Percentiles rank a stretch among this genome's conserved stretches.
These are phyloP conservation scores for Ormia ochracea DNA, from an alignment of 2,888 invertebrate species.

Conservation along the genomic window DNA sequence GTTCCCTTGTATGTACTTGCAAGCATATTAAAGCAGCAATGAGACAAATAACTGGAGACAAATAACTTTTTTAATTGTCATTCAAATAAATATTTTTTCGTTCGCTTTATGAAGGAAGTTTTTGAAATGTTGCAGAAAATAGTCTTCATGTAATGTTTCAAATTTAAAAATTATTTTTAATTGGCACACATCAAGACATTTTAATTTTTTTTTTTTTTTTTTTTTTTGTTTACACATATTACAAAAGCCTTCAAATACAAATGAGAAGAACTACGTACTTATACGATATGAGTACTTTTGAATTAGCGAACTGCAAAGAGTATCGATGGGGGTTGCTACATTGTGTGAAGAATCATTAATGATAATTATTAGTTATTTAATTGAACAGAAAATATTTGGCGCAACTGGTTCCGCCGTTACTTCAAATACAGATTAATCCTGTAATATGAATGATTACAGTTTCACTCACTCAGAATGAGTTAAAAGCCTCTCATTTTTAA, in stretches of 20 bases:
- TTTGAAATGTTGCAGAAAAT: background rate
- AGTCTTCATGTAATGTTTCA: background rate
- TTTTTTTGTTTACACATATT: too few species aligned
- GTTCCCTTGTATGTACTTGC: background rate
- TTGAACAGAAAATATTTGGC: too few species aligned
- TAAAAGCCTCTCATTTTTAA: too few species aligned
- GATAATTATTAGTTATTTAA: too few species aligned
- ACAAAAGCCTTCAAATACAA: background rate
- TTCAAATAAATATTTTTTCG: background rate
- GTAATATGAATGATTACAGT: too few species aligned
- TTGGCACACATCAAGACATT: background rate
- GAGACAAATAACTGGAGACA: slow-evolving; percentile 26
- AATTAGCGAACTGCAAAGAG: too few species aligned
- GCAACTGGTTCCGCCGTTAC: too few species aligned
- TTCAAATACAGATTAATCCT: too few species aligned
- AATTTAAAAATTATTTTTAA: background rate
- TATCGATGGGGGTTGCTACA: too few species aligned
- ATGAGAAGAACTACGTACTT: background rate
- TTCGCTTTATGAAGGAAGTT: slow-evolving; percentile 11
- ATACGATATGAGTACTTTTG: too few species aligned
- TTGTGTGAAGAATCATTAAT: too few species aligned
- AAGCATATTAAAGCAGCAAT: background rate
- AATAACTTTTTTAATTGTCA: slow-evolving; percentile 8
- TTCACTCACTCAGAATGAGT: too few species aligned
- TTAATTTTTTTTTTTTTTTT: background rate